Evolutionary conservation across 2,797 vertebrate genomes (phyloP).

Genomic region (Tiaroga cobitis): DNA sequence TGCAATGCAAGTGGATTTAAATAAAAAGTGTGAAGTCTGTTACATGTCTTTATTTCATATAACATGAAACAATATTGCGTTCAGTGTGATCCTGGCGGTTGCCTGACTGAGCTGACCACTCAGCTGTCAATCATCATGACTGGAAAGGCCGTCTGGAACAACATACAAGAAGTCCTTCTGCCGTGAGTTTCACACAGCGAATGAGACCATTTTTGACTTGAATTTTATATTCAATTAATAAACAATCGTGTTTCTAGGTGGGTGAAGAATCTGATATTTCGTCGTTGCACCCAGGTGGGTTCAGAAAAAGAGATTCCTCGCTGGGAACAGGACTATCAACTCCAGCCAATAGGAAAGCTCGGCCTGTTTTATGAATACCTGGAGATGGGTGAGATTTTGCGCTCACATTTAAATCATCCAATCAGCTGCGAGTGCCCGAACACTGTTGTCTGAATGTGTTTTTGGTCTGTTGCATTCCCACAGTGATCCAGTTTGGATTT

Average conservation of each 20-base stretch:
- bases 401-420: neutral
- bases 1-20: neutral
- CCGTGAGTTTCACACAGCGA: slow-evolving; percentile 90
- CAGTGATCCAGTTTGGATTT: slow-evolving; percentile 98
- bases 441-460: neutral
- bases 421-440: neutral
- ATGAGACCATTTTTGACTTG: no score
- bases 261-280: slow-evolving; percentile 88
- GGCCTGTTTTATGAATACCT: slow-evolving; percentile 96
- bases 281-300: slow-evolving; percentile 70
- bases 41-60: neutral
- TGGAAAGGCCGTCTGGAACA: slow-evolving; percentile 95
- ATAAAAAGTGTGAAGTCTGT: neutral
- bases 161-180: slow-evolving; percentile 91
- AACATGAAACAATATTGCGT: slow-evolving; percentile 8
- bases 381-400: slow-evolving; percentile 90
- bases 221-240: no score
- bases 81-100: slow-evolving; percentile 95
- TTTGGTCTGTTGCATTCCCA: neutral
- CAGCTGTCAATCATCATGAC: slow-evolving; percentile 97
- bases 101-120: slow-evolving; percentile 93
- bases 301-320: slow-evolving; percentile 82
- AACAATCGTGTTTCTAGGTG: slow-evolving; percentile 75
- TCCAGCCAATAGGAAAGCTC: slow-evolving; percentile 94
- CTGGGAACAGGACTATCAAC: slow-evolving; percentile 93